Evolutionary conservation across 2,888 invertebrate genomes (phyloP).

Genomic region (Drosophila villosipedis): DNA sequence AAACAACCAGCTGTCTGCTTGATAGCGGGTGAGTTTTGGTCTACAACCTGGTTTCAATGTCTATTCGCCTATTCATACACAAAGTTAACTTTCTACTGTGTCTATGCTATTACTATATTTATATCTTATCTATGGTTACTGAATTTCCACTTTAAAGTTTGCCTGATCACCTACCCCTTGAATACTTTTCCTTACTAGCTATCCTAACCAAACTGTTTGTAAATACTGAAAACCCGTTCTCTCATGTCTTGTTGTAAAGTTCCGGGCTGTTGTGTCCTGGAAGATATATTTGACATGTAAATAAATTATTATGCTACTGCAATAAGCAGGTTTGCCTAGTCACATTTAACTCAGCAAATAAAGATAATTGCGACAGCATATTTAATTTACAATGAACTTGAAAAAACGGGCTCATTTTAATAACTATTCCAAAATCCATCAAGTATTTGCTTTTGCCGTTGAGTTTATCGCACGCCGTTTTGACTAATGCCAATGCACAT

Average conservation of each 20-base stretch:
- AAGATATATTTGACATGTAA: not conserved
- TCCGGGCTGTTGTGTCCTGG: not conserved
- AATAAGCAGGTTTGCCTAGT: not conserved
- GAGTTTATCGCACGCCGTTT: constrained; percentile 62
- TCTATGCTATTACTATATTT: constrained; percentile 28
- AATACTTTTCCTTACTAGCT: constrained; percentile 3
- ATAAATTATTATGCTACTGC: not conserved
- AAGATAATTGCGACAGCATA: not conserved
- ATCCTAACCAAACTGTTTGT: constrained; percentile 3
- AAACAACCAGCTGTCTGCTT: constrained; percentile 85
- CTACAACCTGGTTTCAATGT: constrained; percentile 21
- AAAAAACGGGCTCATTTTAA: not conserved
- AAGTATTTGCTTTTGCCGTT: constrained; percentile 12
- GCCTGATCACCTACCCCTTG: constrained; percentile 26
- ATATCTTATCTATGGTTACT: not conserved
- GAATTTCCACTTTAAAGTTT: constrained; percentile 31
- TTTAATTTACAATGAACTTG: constrained; percentile 13
- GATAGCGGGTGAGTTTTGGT: constrained; percentile 86
- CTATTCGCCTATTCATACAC: constrained; percentile 9
- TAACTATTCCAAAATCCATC: not conserved
- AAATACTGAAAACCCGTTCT: not conserved
- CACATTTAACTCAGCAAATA: not conserved
- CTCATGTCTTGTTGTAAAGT: constrained; percentile 7
- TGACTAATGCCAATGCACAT: constrained; percentile 68
- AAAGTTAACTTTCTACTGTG: constrained; percentile 34